These are phyloP conservation scores for Oligia latruncula DNA, from an alignment of 2,888 invertebrate species.

Conservation along the genomic window DNA sequence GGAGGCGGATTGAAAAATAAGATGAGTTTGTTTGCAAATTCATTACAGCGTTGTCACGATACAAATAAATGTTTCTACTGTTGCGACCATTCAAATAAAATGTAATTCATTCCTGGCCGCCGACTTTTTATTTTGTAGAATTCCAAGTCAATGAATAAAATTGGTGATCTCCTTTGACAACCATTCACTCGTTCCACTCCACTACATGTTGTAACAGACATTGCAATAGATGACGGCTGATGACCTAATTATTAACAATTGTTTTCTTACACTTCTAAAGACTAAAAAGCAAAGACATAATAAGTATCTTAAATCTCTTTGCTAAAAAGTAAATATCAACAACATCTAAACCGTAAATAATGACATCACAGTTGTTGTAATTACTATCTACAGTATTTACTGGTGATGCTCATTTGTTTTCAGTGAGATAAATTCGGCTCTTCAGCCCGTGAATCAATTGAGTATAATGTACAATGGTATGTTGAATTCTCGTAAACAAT, in stretches of 20 bases:
- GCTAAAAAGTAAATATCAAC: not conserved
- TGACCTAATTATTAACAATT: slow-evolving; percentile 1
- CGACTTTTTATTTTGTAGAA: no score
- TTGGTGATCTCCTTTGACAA: no score
- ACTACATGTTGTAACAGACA: not conserved
- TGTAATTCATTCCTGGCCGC: no score
- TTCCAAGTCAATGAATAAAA: no score
- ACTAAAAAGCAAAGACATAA: not conserved
- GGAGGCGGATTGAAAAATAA: no score
- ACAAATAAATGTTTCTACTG: no score
- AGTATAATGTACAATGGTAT: not conserved
- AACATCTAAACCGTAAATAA: not conserved
- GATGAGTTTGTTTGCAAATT: no score
- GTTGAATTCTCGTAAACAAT: not conserved
- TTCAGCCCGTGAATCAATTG: not conserved
- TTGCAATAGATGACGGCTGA: not conserved
- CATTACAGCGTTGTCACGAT: no score
- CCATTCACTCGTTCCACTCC: no score
- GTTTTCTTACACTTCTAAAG: no score
- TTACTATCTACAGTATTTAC: not conserved
- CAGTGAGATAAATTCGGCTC: not conserved
- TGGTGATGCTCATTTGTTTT: not conserved
- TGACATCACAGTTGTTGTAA: not conserved
- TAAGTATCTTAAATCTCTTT: no score
- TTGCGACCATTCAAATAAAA: no score